Percentiles rank a stretch among this genome's conserved stretches.
phyloP scores from a whole-genome alignment of 2,888 invertebrate species.

The Lacanobia oleracea region DNA sequence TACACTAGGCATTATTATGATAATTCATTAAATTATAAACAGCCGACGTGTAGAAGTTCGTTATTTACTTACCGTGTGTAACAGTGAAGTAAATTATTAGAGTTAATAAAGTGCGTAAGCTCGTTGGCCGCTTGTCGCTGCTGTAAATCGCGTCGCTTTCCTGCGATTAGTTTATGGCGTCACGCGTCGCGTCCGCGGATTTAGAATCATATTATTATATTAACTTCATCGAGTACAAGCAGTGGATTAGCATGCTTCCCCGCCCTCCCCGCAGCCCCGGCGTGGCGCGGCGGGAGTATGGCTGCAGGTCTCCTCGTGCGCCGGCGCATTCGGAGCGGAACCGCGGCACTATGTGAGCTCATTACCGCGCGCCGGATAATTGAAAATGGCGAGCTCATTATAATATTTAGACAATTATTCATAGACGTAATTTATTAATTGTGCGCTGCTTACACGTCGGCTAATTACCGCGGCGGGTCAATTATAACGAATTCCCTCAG shows the following conservation, averaged over 20 bases:
- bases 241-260: conserved; percentile 28
- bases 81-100: conserved; percentile 9
- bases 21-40: conserved; percentile 27
- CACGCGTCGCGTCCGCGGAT: conserved; percentile 19
- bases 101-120: conserved; percentile 2
- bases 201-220: conserved; percentile 27
- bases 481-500: conserved; percentile 38
- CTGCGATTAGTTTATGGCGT: conserved; percentile 26
- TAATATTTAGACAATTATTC: conserved; percentile 79
- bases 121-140: neutral
- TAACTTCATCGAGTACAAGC: conserved; percentile 10
- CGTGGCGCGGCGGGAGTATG: neutral
- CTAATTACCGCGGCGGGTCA: conserved; percentile 62
- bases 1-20: conserved; percentile 13
- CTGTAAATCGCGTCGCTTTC: conserved; percentile 11
- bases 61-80: conserved; percentile 10
- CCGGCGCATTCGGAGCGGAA: conserved; percentile 63
- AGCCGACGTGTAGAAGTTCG: conserved; percentile 18
- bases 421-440: conserved; percentile 71
- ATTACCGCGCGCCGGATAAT: conserved; percentile 74
- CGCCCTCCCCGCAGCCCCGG: neutral
- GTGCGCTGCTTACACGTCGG: conserved; percentile 60
- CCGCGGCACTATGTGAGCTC: conserved; percentile 67
- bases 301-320: neutral
- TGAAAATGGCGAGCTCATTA: conserved; percentile 79